Base-by-base conservation (phyloP, 1,140 invertebrate species). In the Manduca sexta region DNA sequence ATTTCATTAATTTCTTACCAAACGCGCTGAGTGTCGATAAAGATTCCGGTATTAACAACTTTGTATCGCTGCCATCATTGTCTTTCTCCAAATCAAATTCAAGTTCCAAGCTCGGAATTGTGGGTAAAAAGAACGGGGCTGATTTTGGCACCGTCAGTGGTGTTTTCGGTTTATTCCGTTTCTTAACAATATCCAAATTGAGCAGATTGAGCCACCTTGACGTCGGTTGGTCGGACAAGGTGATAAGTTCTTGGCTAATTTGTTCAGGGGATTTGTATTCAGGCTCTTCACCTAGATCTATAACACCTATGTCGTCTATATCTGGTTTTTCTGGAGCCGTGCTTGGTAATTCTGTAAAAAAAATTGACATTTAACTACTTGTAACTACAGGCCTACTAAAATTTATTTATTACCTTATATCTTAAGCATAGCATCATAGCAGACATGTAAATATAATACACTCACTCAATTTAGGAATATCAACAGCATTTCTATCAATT, bases 41-140 rank as follows among this genome's bases (percentile, higher is more conserved):
- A 17, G 87, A 82, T 3, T 88, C 74, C 6, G 89, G 87, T 37
- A 86, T 87, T 16, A 89, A 59, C 0, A 92, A 52, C 70, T 89
- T 89, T 14, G 86, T 88, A 6, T 84, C 68, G 10, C 68, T 66
- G 56, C 79, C 69, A 0, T 60, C 58, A 4, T 82, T 67, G 0
- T 80, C 72, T 59, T 89, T 80, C 3, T 86, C 80, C 4, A 94
- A 71, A 77, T 95, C 94, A 84, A 98, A 98, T 69, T 93, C 90
- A 1, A 95, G 76, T 53, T 95, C 90, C 8, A 97, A 79, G 1
- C 95, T 94, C 0, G 94, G 90, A 45, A 97, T 88, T 0, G 96
- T 97, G 0, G 97, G 96, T 30, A 99, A 78, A 74, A 99, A 99
- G 86, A 99, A 99, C 0, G 97, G 97, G 0, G 97, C 96, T 16